phyloP scores from a whole-genome alignment of 2,113 vertebrate species.

The Microcebus murinus region DNA sequence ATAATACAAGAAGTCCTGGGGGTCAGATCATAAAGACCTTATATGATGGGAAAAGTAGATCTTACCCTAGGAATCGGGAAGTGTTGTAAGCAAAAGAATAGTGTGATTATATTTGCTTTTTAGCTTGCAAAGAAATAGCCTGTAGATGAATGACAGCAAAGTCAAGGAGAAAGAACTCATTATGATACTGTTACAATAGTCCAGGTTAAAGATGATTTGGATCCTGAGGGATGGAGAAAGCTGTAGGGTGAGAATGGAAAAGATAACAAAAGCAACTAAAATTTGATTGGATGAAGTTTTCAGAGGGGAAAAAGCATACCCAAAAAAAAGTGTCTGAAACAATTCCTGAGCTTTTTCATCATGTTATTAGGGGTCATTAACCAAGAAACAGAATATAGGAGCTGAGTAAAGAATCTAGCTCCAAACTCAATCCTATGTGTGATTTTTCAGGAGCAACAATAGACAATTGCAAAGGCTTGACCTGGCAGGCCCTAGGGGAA shows the following conservation, averaged over 20 bases:
- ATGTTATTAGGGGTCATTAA: not conserved
- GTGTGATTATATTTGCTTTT: not conserved
- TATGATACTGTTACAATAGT: not conserved
- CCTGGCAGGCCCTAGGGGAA: fast-evolving
- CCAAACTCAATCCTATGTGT: not conserved
- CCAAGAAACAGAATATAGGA: not conserved
- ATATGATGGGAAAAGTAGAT: not conserved
- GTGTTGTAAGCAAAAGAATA: not conserved
- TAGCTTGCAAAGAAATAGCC: not conserved
- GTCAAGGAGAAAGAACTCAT: not conserved
- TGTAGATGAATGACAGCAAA: not conserved
- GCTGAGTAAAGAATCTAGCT: not conserved
- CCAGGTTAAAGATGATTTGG: not conserved
- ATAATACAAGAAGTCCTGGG: not conserved
- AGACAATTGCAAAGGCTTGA: too few relatives aligned
- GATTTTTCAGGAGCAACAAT: not conserved
- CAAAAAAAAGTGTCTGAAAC: not conserved
- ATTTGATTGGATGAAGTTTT: not conserved
- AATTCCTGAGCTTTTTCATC: not conserved
- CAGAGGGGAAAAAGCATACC: not conserved
- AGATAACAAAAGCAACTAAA: not conserved
- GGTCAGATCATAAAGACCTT: not conserved
- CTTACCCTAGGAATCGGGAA: not conserved
- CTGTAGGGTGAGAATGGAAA: not conserved
- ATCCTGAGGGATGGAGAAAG: too few relatives aligned